These are phyloP conservation scores for Trinectes maculatus DNA, from an alignment of 2,113 vertebrate genomes.

Conservation along the genomic window DNA sequence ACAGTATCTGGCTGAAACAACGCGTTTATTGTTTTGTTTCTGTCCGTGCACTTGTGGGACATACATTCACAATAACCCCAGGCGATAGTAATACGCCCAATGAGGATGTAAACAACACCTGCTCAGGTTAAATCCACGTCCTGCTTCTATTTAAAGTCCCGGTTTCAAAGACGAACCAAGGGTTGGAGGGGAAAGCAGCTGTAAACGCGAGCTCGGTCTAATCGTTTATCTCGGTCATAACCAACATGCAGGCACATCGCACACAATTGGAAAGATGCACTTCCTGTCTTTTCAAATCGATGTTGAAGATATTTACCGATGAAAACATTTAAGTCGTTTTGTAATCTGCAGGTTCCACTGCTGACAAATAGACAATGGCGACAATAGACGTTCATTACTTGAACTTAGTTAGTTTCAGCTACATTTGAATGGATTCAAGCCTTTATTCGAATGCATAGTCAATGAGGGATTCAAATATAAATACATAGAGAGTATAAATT, in stretches of 20 bases:
- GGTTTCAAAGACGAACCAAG: conserved; percentile 8
- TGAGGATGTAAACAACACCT: conserved; percentile 25
- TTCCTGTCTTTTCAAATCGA: too few species aligned
- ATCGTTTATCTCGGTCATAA: conserved; percentile 4
- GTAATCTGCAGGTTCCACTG: too few species aligned
- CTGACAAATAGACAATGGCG: background rate
- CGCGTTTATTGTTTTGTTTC: conserved; percentile 35
- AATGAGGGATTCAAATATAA: too few species aligned
- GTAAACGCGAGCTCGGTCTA: background rate
- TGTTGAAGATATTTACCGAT: too few species aligned
- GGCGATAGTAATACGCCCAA: conserved; percentile 16
- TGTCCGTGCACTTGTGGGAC: background rate
- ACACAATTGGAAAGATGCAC: too few species aligned
- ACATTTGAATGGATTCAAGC: background rate
- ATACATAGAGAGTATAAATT: too few species aligned
- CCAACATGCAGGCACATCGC: background rate
- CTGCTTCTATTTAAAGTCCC: background rate
- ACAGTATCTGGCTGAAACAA: conserved; percentile 43
- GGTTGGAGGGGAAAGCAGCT: conserved; percentile 2
- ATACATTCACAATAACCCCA: conserved; percentile 23
- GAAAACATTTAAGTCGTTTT: background rate
- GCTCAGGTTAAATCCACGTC: conserved; percentile 13
- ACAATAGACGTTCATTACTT: background rate
- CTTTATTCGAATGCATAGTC: background rate
- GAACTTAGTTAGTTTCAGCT: background rate